Evolutionary conservation across 1,140 invertebrate genomes (phyloP), one percentile per base, ranked within the genome.

Genomic region (Cheumatopsyche charites): DNA sequence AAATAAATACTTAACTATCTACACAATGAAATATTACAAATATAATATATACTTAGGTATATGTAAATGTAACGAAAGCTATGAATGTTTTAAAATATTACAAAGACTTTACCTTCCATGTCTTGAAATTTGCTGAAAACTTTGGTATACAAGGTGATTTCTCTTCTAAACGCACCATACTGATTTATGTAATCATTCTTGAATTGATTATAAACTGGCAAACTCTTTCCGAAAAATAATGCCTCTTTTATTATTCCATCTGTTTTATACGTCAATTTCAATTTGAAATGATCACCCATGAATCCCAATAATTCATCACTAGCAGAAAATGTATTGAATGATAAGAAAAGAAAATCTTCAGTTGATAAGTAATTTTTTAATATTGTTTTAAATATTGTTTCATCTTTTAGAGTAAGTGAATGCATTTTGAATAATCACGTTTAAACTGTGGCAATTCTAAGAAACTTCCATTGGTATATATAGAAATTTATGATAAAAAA

Each of bases 111-210:
- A 62, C 58, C 58, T 13, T 11, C 66, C 11, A 78, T 79, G 6
- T 77, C 13, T 2, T 62, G 62, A 5, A 83, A 72, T 17, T 80
- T 62, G 11, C 78, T 79, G 7, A 81, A 67, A 23, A 83, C 71
- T 26, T 78, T 25, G 12, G 67, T 73, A 58, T 81, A 82, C 23
- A 83, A 78, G 0, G 26, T 62, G 1, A 70, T 69, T 74, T 84
- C 82, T 49, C 82, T 78, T n/a, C 77, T 7, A 66, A 85, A 85
- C 1, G 81, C 76, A 3, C 80, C 78, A 47, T 77, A 80, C 9
- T 81, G 77, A 3, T 67, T 63, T 23, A 83, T 77, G 13, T 79
- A 83, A 9, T 77, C 70, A 4, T 75, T 78, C 62, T 79, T 80
- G 0, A 29, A 41, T 0, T 77, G 75, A 5, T 78, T 68, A 9